A percentile compares a stretch with the other conserved stretches of the same genome.
Evolutionary conservation across 30 jellyfish, hydroid and myxozoan genomes (phyloP).

Genomic region (Cassiopea andromeda): DNA sequence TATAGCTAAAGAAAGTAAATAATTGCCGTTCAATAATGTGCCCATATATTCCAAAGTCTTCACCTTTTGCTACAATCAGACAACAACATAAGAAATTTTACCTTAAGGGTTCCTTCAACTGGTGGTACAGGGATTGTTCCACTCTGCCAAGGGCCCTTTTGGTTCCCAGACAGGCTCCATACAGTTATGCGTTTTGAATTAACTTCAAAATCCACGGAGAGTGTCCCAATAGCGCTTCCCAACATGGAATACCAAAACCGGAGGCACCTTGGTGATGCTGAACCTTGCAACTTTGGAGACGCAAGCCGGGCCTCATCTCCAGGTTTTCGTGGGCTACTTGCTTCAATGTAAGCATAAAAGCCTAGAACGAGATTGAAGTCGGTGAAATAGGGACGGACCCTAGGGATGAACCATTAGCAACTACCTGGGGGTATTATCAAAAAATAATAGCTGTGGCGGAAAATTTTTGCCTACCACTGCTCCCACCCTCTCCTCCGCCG

Average conservation of each 20-base stretch:
- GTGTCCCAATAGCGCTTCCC: slow-evolving; percentile 74
- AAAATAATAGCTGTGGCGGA: no score
- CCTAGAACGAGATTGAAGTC: slow-evolving; percentile 30
- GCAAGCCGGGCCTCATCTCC: slow-evolving; percentile 70
- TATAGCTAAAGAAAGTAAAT: no score
- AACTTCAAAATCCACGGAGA: slow-evolving; percentile 32
- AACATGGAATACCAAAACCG: slow-evolving; percentile 78
- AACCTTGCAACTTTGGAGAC: slow-evolving; percentile 37
- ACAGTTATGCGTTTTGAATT: neutral
- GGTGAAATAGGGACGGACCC: neutral
- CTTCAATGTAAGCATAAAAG: slow-evolving; percentile 67
- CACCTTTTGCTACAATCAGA: neutral
- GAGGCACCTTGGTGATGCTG: slow-evolving; percentile 58
- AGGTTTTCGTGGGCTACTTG: slow-evolving; percentile 64
- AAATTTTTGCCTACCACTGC: no score
- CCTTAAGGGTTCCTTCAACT: slow-evolving; percentile 51
- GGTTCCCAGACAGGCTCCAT: slow-evolving; percentile 74
- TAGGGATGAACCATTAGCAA: no score
- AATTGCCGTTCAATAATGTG: no score
- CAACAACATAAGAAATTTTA: neutral
- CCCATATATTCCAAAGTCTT: no score
- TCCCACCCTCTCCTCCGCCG: no score
- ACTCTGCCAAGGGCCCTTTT: slow-evolving; percentile 71
- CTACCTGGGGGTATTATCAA: no score
- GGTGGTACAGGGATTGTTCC: slow-evolving; percentile 65